A percentile compares a stretch with the other conserved stretches of the same genome.
Evolutionary conservation across 2,797 vertebrate species (phyloP).

Genomic region (Sebastes paucispinis): DNA sequence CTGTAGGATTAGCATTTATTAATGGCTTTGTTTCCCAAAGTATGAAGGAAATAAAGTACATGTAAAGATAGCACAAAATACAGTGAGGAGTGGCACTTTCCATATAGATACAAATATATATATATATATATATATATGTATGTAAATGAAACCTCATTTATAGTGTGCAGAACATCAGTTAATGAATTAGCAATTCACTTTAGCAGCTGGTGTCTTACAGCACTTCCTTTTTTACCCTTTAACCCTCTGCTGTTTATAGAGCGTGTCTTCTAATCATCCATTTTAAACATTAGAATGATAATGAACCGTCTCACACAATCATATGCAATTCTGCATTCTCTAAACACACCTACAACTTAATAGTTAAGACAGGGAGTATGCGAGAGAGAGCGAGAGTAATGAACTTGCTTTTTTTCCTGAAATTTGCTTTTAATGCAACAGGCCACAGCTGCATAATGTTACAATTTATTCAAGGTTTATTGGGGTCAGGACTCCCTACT

Average conservation of each 20-base stretch:
- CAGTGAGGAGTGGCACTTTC: not conserved
- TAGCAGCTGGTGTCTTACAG: not conserved
- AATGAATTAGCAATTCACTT: slow-evolving; percentile 26
- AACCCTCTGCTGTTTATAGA: slow-evolving; percentile 21
- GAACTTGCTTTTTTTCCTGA: slow-evolving; percentile 11
- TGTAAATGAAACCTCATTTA: slow-evolving; percentile 8
- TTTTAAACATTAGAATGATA: slow-evolving; percentile 14
- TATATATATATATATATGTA: not conserved
- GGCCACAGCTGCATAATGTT: slow-evolving; percentile 54
- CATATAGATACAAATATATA: not conserved
- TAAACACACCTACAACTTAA: slow-evolving; percentile 29
- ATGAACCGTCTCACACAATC: not conserved
- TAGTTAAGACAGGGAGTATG: not conserved
- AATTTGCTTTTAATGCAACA: slow-evolving; percentile 25
- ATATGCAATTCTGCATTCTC: slow-evolving; percentile 15
- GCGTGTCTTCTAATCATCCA: slow-evolving; percentile 11
- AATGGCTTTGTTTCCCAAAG: slow-evolving; percentile 43
- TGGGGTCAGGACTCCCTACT: slow-evolving; percentile 54
- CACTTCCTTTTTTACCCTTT: slow-evolving; percentile 15
- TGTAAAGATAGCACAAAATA: slow-evolving; percentile 17
- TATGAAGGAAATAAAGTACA: slow-evolving; percentile 39
- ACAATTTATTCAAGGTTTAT: slow-evolving; percentile 65
- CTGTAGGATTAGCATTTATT: slow-evolving; percentile 55
- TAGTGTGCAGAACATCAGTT: not conserved
- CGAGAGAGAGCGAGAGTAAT: not conserved